phyloP scores from a whole-genome alignment of 2,888 invertebrate species.

The Cryptocheilus praepositus region DNA sequence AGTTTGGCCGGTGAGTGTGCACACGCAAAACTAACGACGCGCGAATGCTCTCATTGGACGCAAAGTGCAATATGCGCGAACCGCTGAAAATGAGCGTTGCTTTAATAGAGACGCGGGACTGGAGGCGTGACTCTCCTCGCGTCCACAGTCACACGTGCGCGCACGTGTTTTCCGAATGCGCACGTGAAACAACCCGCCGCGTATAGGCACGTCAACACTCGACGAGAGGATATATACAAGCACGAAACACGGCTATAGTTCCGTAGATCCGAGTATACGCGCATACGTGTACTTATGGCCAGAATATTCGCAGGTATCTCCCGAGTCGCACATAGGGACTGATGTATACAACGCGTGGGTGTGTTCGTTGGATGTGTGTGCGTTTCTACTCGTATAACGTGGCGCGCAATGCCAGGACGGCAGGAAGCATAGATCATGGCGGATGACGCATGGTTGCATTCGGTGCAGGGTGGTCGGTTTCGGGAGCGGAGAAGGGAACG shows the following conservation, averaged over 20 bases:
- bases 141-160: conserved; percentile 12
- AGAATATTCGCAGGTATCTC: no score
- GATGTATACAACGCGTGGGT: background rate
- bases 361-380: background rate
- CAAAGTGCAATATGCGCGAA: no score
- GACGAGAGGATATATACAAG: background rate
- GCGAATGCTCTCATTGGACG: no score
- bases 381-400: conserved; percentile 15
- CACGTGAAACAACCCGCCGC: no score
- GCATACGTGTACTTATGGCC: no score
- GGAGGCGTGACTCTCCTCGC: conserved; percentile 17
- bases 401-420: conserved; percentile 62
- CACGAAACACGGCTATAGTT: conserved; percentile 74
- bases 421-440: conserved; percentile 76
- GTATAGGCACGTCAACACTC: conserved; percentile 3
- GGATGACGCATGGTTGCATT: conserved; percentile 73
- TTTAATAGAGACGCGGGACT: conserved; percentile 58
- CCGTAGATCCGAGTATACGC: conserved; percentile 29
- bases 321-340: no score
- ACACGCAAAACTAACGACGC: no score
- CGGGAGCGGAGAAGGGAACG: background rate
- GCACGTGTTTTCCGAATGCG: conserved; percentile 15
- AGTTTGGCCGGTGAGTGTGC: no score
- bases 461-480: conserved; percentile 52
- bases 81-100: conserved; percentile 49